phyloP scores from a whole-genome alignment of 2,797 vertebrate genomes.

The Takifugu rubripes region DNA sequence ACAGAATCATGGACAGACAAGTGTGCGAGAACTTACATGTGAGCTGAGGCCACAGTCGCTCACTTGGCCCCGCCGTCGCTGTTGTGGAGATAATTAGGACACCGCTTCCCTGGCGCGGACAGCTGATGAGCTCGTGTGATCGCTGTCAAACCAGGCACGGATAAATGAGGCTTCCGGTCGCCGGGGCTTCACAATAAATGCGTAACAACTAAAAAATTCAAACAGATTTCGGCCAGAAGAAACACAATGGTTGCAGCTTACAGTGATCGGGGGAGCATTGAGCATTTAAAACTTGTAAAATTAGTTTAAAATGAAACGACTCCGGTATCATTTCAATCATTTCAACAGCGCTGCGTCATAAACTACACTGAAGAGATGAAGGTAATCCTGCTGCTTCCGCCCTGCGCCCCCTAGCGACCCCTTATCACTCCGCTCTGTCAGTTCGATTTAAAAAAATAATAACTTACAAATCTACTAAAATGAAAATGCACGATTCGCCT shows the following conservation, averaged over 20 bases:
- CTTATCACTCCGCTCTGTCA: not conserved
- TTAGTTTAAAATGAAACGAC: no score
- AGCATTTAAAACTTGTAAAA: no score
- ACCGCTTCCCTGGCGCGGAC: conserved; percentile 24
- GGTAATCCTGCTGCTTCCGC: conserved; percentile 39
- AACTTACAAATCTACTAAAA: not conserved
- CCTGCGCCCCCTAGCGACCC: conserved; percentile 27
- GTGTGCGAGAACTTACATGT: conserved; percentile 22
- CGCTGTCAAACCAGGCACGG: not conserved
- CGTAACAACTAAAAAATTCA: accelerated
- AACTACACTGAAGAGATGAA: not conserved
- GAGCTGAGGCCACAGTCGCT: not conserved
- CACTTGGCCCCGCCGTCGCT: conserved; percentile 5
- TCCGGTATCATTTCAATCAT: no score
- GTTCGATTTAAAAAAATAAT: not conserved
- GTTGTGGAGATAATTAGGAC: conserved; percentile 51
- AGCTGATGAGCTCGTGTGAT: conserved; percentile 42
- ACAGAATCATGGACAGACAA: not conserved
- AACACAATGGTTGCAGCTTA: not conserved
- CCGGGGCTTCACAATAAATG: conserved; percentile 40
- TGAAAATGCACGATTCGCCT: not conserved
- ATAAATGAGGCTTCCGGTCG: conserved; percentile 20
- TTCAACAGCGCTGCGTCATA: not conserved
- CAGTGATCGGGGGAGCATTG: no score
- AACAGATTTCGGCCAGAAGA: not conserved